Percentiles rank a stretch among this genome's conserved stretches.
Conservation (phyloP, 1,140 invertebrate genomes). For the Caenorhabditis brenneri region DNA sequence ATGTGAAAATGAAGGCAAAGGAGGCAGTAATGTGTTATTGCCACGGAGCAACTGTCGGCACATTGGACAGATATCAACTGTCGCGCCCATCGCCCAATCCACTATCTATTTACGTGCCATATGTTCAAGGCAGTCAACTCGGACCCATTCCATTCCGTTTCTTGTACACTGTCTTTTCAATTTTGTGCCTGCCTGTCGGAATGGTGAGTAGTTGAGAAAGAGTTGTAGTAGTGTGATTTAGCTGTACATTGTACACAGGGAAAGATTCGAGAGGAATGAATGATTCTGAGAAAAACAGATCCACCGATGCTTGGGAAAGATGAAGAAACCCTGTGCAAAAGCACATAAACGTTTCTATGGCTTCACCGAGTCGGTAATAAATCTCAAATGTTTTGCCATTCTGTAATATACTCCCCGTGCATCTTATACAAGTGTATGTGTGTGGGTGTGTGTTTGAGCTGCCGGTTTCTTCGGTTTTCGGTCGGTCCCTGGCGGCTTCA, state of each 20-base stretch:
- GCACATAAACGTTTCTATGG: neutral
- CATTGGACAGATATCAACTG: constrained; percentile 41
- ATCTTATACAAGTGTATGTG: neutral
- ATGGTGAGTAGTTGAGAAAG: too few relatives aligned
- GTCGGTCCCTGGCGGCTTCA: constrained; percentile 36
- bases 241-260: neutral
- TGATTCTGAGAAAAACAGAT: neutral
- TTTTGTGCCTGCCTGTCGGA: constrained; percentile 18
- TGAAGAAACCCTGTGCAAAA: neutral
- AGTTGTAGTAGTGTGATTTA: neutral
- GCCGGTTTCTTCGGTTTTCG: neutral
- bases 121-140: constrained; percentile 29
- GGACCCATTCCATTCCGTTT: constrained; percentile 15
- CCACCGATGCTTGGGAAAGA: neutral
- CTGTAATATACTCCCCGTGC: constrained; percentile 12
- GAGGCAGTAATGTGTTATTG: constrained; percentile 25
- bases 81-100: constrained; percentile 20
- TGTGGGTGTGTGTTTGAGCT: neutral
- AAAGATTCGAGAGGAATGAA: neutral
- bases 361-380: neutral
- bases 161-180: constrained; percentile 20
- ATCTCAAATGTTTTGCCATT: neutral
- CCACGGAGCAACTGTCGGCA: neutral
- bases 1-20: too few relatives aligned
- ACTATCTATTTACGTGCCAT: constrained; percentile 44